Percentiles rank a stretch among this genome's conserved stretches.
These are phyloP conservation scores for Prorops nasuta DNA, from an alignment of 1,140 invertebrate genomes.

Conservation along the genomic window DNA sequence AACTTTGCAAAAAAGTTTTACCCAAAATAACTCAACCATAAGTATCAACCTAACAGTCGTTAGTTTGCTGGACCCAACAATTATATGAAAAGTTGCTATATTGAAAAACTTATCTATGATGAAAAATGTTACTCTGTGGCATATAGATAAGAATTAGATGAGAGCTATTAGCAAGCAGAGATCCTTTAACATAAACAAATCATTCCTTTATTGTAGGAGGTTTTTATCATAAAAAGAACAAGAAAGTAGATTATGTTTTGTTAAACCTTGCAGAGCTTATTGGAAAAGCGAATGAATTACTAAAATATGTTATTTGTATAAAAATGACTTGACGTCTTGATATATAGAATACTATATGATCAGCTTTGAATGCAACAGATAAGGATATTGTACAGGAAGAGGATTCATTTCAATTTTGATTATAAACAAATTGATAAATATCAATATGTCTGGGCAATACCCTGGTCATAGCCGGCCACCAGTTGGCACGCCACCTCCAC, in stretches of 20 bases:
- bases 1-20: no score
- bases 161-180: no score
- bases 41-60: no score
- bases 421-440: slow-evolving; percentile 26
- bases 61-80: no score
- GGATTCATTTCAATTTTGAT: background rate
- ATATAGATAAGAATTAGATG: no score
- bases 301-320: no score
- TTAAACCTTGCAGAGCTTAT: slow-evolving; percentile 26
- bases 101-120: no score
- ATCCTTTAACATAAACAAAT: slow-evolving; percentile 13
- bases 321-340: background rate
- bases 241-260: slow-evolving; percentile 24
- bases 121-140: no score
- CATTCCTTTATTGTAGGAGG: slow-evolving; percentile 18
- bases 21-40: no score
- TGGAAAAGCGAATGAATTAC: no score
- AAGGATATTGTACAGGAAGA: background rate
- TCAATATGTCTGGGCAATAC: slow-evolving; percentile 52
- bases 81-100: no score
- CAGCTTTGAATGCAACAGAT: background rate
- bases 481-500: slow-evolving; percentile 51
- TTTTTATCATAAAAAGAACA: slow-evolving; percentile 19
- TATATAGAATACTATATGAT: background rate
- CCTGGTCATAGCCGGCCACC: slow-evolving; percentile 52